These are phyloP conservation scores for Leptocoma aspasia DNA, from an alignment of 2,113 vertebrate genomes.

Conservation along the genomic window DNA sequence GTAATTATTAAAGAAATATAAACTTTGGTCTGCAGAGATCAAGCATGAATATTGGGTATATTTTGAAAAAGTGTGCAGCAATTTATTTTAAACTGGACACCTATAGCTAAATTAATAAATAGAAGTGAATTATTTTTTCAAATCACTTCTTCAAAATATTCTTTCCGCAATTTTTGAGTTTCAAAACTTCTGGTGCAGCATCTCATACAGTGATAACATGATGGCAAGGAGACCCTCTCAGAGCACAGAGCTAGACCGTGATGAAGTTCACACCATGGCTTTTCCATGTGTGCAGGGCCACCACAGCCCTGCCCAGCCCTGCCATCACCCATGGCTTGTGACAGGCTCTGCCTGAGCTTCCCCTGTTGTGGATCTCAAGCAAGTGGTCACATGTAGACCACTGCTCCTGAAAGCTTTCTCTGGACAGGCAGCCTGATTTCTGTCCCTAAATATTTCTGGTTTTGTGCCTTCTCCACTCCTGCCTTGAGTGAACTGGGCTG, in stretches of 20 bases:
- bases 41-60: not conserved
- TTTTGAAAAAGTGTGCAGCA: not conserved
- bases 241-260: not conserved
- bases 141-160: not conserved
- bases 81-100: not conserved
- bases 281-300: not conserved
- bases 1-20: not conserved
- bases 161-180: not conserved
- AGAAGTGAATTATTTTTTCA: not conserved
- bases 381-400: not conserved
- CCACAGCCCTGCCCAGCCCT: not conserved
- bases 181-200: not conserved
- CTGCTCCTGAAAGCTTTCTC: not conserved
- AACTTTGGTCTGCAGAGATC: not conserved
- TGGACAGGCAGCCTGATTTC: not conserved
- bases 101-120: not conserved
- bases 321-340: not conserved
- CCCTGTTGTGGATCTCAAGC: not conserved
- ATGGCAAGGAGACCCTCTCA: not conserved
- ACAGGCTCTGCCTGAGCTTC: not conserved
- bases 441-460: not conserved
- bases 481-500: not conserved
- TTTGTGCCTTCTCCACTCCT: not conserved
- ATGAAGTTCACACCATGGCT: not conserved
- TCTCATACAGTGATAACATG: rapidly evolving